phyloP scores from a whole-genome alignment of 2,797 vertebrate genomes.

The Leptodactylus fallax region DNA sequence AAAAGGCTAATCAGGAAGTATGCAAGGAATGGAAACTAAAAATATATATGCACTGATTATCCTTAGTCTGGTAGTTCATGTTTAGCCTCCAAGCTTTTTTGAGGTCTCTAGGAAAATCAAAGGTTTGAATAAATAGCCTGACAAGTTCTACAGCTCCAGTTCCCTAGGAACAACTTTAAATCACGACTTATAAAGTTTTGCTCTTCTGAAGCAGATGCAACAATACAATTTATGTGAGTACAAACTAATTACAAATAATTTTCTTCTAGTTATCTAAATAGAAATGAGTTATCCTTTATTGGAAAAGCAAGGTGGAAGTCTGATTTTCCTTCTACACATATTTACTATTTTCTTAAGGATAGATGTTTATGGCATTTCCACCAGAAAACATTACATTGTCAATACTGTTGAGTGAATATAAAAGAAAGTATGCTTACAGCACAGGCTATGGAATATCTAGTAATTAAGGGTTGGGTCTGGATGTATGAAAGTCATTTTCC shows the following conservation, averaged over 20 bases:
- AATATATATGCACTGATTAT: not conserved
- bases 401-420: not conserved
- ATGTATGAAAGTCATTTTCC: conserved; percentile 4
- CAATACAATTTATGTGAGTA: not conserved
- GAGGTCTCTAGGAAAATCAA: conserved; percentile 43
- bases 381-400: not conserved
- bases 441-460: conserved; percentile 3
- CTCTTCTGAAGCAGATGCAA: conserved; percentile 37
- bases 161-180: conserved; percentile 43
- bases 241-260: conserved; percentile 23
- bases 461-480: not conserved
- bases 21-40: not conserved
- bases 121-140: conserved; percentile 33
- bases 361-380: not conserved
- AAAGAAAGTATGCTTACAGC: conserved; percentile 22
- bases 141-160: conserved; percentile 18
- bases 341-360: conserved; percentile 9
- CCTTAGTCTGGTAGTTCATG: conserved; percentile 1
- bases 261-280: not conserved
- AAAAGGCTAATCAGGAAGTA: not conserved
- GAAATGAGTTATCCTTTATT: not conserved
- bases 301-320: not conserved
- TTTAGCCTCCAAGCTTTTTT: conserved; percentile 45
- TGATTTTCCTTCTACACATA: not conserved
- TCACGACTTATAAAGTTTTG: conserved; percentile 22